Conservation (phyloP, 2,113 vertebrate genomes). For the Lampris incognitus region DNA sequence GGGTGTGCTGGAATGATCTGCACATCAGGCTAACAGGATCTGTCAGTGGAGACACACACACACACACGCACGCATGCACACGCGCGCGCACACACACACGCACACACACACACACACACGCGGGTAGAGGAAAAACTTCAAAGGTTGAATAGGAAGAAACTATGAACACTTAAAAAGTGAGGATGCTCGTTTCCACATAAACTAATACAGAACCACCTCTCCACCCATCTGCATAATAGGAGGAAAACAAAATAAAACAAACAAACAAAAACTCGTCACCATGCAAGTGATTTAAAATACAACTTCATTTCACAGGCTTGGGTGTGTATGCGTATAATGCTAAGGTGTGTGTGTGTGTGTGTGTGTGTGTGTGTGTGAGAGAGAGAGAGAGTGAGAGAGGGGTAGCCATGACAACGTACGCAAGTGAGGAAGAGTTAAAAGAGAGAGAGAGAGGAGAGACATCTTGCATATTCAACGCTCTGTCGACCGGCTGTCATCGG, state of each 20-base stretch:
- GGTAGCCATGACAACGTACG: slow-evolving; percentile 53
- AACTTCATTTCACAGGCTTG: slow-evolving; percentile 14
- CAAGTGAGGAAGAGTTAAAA: slow-evolving; percentile 53
- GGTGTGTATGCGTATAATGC: slow-evolving; percentile 24
- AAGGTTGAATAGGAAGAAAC: too few species aligned
- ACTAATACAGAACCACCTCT: slow-evolving; percentile 10
- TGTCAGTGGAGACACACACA: slow-evolving; percentile 52
- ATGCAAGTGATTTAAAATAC: slow-evolving; percentile 49
- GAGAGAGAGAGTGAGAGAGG: slow-evolving; percentile 39
- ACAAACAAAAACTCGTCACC: slow-evolving; percentile 24
- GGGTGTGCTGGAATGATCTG: slow-evolving; percentile 65
- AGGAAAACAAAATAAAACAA: not conserved
- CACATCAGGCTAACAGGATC: slow-evolving; percentile 58
- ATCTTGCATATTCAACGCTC: slow-evolving; percentile 77
- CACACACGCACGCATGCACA: not conserved
- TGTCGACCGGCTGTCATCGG: slow-evolving; percentile 79
- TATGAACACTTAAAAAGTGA: not conserved
- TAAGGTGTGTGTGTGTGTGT: slow-evolving; percentile 7
- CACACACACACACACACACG: not conserved
- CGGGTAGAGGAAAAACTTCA: not conserved
- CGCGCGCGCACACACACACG: slow-evolving; percentile 5
- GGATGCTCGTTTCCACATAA: not conserved
- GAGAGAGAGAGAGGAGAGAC: slow-evolving; percentile 45
- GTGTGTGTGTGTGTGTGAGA: slow-evolving; percentile 27
- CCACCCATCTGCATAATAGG: slow-evolving; percentile 38